Base-by-base conservation (phyloP, 2,888 invertebrate genomes). In the Parochlus steinenii region DNA sequence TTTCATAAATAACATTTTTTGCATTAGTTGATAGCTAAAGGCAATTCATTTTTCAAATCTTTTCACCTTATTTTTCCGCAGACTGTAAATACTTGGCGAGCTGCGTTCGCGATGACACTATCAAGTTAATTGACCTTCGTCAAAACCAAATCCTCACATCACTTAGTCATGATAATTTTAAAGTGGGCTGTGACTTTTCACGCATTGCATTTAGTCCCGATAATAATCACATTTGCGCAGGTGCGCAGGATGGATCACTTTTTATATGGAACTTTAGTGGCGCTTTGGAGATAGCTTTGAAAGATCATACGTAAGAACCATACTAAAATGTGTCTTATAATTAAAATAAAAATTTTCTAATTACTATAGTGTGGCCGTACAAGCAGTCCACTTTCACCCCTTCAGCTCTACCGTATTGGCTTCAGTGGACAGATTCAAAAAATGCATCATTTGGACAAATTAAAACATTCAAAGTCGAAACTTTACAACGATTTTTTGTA, bases 151-250 rank as follows among this genome's bases (percentile, higher is more conserved):
- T 93, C 41, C 71, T 89, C 42, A 72, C 78, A 43, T 81, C 87
- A 39, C 90, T 87, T 63, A 93, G 93, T 57, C 81, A 83, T 54
- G 95, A 97, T 49, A 79, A 82, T 39, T 97, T 97, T 63, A 89
- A 89, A 64, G 81, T 93, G 41, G 85, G 86, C 41, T 87, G 85
- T 63, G 95, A 97, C 64, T 93, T 85, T 78, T 72, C 87, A 19
- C 68, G 93, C 47, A 90, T 90, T 10, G 74, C 80, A 32, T 92
- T 93, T 58, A 92, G 92, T 48, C 86, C 89, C 22, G 85, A 85
- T 55, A 86, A 80, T 6, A 74, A 80, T 44, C 80, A 86, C 56
- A 74, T 89, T 31, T 77, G 89, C 6, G 90, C 85, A 33, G 98
- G 98, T 20, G 87, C 89, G 6, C 71, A 77, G 1, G 93, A 97